Percentiles rank a stretch among this genome's conserved stretches.
These are phyloP conservation scores for Serranus cabrilla DNA, from an alignment of 2,797 vertebrate genomes.

Conservation along the genomic window DNA sequence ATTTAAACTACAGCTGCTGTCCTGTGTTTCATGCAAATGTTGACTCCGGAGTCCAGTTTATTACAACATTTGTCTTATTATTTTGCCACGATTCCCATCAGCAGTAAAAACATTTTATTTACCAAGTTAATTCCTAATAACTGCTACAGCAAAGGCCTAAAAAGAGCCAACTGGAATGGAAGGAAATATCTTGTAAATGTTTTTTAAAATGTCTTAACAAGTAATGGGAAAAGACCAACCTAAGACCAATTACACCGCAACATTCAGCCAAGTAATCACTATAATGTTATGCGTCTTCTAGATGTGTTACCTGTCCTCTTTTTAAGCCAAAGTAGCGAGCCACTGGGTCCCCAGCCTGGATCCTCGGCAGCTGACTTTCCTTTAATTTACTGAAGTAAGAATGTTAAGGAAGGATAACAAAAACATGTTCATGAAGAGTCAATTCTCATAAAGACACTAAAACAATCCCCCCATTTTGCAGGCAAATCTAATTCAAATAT, in stretches of 20 bases:
- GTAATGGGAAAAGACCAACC: background rate
- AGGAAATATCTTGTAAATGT: background rate
- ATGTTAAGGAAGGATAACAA: slow-evolving; percentile 53
- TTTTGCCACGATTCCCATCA: background rate
- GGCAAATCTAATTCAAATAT: background rate
- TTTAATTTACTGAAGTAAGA: slow-evolving; percentile 90
- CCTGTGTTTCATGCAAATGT: background rate
- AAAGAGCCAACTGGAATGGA: too few relatives aligned
- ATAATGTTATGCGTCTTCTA: background rate
- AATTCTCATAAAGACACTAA: background rate
- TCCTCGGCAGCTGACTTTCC: slow-evolving; percentile 96
- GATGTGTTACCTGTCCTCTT: slow-evolving; percentile 92
- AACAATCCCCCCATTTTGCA: background rate
- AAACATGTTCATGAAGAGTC: background rate
- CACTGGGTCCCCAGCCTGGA: slow-evolving; percentile 97
- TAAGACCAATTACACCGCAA: background rate
- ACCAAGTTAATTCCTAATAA: background rate
- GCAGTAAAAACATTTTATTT: background rate
- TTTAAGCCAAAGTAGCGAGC: slow-evolving; percentile 98
- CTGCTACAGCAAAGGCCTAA: background rate
- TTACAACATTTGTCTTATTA: background rate
- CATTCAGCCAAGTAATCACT: too few relatives aligned
- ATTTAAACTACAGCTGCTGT: background rate
- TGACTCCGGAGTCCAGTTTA: background rate
- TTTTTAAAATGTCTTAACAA: background rate